These are phyloP conservation scores for Catharus minimus DNA, from an alignment of 2,113 vertebrate species.

Conservation along the genomic window DNA sequence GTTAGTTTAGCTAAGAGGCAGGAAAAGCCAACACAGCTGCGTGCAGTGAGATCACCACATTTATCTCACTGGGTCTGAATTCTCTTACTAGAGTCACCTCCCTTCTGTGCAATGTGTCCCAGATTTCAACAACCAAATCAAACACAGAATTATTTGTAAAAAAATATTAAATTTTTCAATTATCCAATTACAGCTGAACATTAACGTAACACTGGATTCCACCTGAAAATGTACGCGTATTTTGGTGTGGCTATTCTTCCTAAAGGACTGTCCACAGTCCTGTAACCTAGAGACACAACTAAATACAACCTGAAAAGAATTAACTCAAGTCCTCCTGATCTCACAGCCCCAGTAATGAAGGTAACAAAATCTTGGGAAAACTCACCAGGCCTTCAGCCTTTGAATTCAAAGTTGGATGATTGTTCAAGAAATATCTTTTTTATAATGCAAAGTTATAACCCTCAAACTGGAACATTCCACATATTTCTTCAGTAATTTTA, in stretches of 20 bases:
- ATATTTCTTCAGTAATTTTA: neutral
- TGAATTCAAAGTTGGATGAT: neutral
- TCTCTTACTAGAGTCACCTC: constrained; percentile 30
- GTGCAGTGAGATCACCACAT: constrained; percentile 40
- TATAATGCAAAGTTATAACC: neutral
- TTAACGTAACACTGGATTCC: neutral
- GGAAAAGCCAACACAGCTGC: constrained; percentile 58
- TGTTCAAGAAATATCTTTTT: neutral
- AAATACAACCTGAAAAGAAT: neutral
- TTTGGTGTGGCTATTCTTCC: neutral
- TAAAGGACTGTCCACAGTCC: neutral
- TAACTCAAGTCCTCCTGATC: neutral
- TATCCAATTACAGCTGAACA: neutral
- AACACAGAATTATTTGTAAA: neutral
- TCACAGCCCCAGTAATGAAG: neutral
- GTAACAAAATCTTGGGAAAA: neutral
- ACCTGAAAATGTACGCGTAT: neutral
- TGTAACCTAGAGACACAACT: neutral
- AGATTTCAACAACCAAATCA: constrained; percentile 2
- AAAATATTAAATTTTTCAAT: neutral
- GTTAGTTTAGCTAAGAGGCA: neutral
- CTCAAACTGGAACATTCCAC: neutral
- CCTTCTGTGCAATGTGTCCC: constrained; percentile 25
- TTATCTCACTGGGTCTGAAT: constrained; percentile 53
- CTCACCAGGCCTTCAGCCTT: neutral